phyloP scores from a whole-genome alignment of 2,113 vertebrate species.

The Bos javanicus region DNA sequence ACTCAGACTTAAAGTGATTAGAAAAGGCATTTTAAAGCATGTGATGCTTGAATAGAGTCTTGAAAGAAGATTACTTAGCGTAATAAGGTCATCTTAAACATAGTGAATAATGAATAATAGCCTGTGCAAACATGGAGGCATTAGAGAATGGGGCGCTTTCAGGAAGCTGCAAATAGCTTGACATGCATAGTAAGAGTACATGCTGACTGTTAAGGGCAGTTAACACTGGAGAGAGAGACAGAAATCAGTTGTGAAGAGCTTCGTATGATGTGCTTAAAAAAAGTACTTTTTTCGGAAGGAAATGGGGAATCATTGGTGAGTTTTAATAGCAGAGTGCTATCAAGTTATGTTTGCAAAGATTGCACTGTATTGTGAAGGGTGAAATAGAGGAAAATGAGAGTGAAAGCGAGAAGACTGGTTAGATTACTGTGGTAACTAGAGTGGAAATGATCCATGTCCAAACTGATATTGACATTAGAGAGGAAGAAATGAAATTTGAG shows the following conservation, averaged over 20 bases:
- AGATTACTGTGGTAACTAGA: conserved; percentile 15
- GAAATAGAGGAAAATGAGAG: background rate
- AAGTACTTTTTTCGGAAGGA: background rate
- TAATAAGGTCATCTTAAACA: conserved; percentile 15
- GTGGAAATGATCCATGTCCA: background rate
- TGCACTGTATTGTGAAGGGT: background rate
- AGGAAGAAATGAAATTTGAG: conserved; percentile 4
- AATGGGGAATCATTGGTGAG: background rate
- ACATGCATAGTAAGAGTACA: background rate
- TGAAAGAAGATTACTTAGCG: conserved; percentile 24
- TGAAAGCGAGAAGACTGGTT: conserved; percentile 15
- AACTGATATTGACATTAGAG: background rate
- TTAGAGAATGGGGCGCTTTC: background rate
- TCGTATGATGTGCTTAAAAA: background rate
- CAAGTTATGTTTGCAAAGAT: background rate
- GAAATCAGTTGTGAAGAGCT: background rate
- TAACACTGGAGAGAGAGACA: background rate
- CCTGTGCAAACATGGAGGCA: background rate
- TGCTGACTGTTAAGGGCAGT: background rate
- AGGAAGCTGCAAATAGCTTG: background rate
- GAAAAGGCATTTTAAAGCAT: conserved; percentile 40
- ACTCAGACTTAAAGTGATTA: background rate
- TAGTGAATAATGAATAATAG: background rate
- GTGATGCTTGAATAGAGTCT: conserved; percentile 19
- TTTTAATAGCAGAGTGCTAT: background rate